These are phyloP conservation scores for Upupa epops DNA, from an alignment of 2,113 vertebrate species.

Conservation along the genomic window DNA sequence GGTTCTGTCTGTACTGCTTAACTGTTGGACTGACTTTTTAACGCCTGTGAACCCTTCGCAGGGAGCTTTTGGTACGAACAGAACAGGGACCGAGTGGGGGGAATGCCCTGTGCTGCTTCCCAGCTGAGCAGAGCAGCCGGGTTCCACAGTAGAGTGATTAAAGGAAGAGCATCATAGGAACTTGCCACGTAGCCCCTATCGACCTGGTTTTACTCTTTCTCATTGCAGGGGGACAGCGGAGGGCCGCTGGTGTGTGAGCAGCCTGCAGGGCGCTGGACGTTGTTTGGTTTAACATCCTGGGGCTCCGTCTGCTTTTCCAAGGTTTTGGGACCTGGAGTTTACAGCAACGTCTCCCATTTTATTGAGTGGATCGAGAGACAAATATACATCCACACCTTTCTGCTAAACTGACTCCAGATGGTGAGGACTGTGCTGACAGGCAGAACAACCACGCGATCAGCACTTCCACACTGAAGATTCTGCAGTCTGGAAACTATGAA, in stretches of 20 bases:
- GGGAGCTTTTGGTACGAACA: not conserved
- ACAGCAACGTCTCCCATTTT: conserved; percentile 92
- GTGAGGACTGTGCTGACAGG: not conserved
- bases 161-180: not conserved
- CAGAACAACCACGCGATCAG: not conserved
- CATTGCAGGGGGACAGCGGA: conserved; percentile 86
- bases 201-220: not conserved
- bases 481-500: not conserved
- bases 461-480: not conserved
- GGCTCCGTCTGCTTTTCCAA: conserved; percentile 93
- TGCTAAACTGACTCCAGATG: conserved; percentile 69
- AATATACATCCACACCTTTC: conserved; percentile 89
- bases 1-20: not conserved
- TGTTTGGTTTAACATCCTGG: conserved; percentile 93
- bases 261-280: conserved; percentile 81
- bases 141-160: not conserved
- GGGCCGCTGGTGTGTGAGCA: conserved; percentile 89
- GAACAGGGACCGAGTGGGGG: not conserved
- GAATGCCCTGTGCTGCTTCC: not conserved
- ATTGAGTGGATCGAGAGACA: conserved; percentile 89
- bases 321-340: conserved; percentile 89
- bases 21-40: not conserved
- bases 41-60: not conserved
- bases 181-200: not conserved
- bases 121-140: not conserved